Base-by-base conservation (phyloP, 2,113 vertebrate genomes). In the Gallinago undulata region DNA sequence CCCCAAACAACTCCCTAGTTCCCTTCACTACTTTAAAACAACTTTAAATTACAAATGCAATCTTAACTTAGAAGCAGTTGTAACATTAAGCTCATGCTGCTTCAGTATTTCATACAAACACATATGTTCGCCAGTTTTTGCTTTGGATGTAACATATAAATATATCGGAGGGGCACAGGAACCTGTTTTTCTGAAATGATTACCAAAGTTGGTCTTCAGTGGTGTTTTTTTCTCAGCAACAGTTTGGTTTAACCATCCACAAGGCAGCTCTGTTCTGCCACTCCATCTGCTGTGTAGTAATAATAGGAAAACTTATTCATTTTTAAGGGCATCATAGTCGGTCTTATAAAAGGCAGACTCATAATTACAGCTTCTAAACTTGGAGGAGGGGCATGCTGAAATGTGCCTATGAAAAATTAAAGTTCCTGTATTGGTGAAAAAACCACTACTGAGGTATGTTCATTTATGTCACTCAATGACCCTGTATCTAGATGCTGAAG, bases 1-100 rank as follows among this genome's bases (percentile, higher is more conserved):
- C 91, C 78, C 90, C 92, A 93, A 95, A 94, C 84, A 94, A 90
- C 72, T 97, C 93, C 90, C 86, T 62, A n/a, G 77, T 33, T 93
- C 90, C 96, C 88, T 70, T 87, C 86, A 57, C 67, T 91, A 70
- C 80, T 95, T 92, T 76, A 94, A 90, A 93, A 89, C 51, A 84
- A 83, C 87, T 91, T 91, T 75, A 93, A 92, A 96, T 92, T 95
- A 96, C 92, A 94, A 92, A 94, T 90, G 85, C 73, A 94, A 72
- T 31, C 93, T 83, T 74, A 81, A 48, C 85, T 84, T 83, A n/a
- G 83, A 87, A 95, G 77, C 80, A 62, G 60, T 64, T 56, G 53
- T 81, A 92, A 87, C 90, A 89, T 87, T 84, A 84, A 82, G 83
- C 90, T 93, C 77, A 45, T 7, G 89, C 80, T 96, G 96, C 80